Conservation (phyloP, 2,797 vertebrate species). For the Gouania willdenowi region DNA sequence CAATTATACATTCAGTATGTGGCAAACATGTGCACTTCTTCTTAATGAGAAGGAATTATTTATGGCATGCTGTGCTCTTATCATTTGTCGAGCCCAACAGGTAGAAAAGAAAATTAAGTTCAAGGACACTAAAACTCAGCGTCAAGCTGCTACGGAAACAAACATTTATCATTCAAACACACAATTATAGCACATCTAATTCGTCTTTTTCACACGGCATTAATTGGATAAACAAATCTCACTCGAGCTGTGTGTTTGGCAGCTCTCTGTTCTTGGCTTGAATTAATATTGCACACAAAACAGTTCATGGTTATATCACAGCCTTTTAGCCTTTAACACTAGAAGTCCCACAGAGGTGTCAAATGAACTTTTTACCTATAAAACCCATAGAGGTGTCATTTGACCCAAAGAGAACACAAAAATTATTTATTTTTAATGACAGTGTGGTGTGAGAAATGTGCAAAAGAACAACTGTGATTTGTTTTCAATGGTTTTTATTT, state of each 20-base stretch:
- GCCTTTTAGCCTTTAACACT: no score
- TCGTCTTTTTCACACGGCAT: conserved; percentile 24
- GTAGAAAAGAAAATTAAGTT: conserved; percentile 65
- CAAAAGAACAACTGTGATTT: no score
- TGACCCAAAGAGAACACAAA: no score
- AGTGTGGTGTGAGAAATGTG: no score
- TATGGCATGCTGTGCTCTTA: conserved; percentile 70
- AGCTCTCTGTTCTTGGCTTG: conserved; percentile 17
- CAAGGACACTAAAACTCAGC: conserved; percentile 66
- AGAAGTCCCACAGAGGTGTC: no score
- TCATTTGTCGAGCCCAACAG: conserved; percentile 65
- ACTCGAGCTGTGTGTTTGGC: conserved; percentile 6
- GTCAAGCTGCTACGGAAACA: conserved; percentile 66
- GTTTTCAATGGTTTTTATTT: no score
- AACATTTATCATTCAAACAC: conserved; percentile 63
- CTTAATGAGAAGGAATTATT: conserved; percentile 76
- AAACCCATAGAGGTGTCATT: no score
- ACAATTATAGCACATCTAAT: conserved; percentile 35
- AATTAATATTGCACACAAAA: conserved; percentile 28
- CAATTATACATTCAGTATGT: conserved; percentile 72
- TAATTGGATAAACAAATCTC: conserved; percentile 51
- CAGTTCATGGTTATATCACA: conserved; percentile 10
- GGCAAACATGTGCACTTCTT: conserved; percentile 68
- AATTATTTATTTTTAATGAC: no score
- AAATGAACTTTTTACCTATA: no score